Conservation (phyloP, 2,888 invertebrate species). For the Megaustenia siamemsis region DNA sequence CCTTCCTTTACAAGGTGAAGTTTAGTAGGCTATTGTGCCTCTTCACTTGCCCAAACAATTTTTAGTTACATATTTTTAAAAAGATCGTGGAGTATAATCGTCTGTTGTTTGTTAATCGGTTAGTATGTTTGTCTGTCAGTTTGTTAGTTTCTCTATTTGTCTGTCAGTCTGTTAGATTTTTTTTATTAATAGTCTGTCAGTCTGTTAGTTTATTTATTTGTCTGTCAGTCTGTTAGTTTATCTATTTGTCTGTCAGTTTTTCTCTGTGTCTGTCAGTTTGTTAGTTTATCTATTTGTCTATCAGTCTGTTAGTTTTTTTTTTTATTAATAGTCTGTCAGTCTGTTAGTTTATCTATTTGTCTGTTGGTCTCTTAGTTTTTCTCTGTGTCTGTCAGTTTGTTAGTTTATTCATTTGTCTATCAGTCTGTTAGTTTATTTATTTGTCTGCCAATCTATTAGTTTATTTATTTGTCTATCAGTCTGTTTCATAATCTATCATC, state of each 20-base stretch:
- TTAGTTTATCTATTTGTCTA: not conserved
- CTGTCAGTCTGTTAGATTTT: not conserved
- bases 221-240: not conserved
- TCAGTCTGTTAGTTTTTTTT: not conserved
- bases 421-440: not conserved
- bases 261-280: not conserved
- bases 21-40: too few species aligned
- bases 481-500: not conserved
- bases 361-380: not conserved
- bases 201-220: not conserved
- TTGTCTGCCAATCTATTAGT: not conserved
- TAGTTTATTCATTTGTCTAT: not conserved
- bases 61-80: not conserved
- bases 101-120: not conserved
- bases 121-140: not conserved
- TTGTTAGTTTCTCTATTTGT: not conserved
- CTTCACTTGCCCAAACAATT: too few species aligned
- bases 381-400: not conserved
- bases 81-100: not conserved
- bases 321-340: not conserved
- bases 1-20: too few species aligned
- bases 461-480: too few species aligned
- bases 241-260: not conserved
- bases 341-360: not conserved
- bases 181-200: not conserved